Base-by-base conservation (phyloP, 2,888 invertebrate genomes). In the Phortica okadai region DNA sequence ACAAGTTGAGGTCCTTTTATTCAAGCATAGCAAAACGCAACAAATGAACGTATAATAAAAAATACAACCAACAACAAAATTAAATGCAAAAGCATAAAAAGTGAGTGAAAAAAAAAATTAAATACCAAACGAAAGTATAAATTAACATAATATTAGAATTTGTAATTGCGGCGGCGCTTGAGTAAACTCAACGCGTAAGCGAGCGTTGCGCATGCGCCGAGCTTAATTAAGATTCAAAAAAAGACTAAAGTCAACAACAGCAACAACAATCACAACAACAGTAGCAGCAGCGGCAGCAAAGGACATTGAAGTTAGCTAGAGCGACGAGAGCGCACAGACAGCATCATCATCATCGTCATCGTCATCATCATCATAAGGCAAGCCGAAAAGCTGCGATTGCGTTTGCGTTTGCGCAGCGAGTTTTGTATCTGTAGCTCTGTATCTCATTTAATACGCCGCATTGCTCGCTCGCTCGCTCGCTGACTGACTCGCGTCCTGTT, bases 81-180 rank as follows among this genome's bases (percentile, higher is more conserved):
- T 33, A 33, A 33, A 33, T 33, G 33, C 33, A 33, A 33, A 33
- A 33, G 33, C 66, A 59, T 59, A 59, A n/a, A n/a, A 59, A 59
- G 7, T 6, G 16, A 58, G n/a, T 0, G 21, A 70, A 6, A 54
- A 75, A 21, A 74, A 64, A 72, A 5, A 73, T 41, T 25, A 59
- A 70, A 75, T 77, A 76, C 78, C 81, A 79, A 78, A 79, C 77
- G 77, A 77, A 81, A 84, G 82, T 77, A 87, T 77, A 80, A 83
- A 84, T 90, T 90, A 89, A 88, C 89, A 90, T 90, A 88, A 89
- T 83, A 90, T 90, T 90, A 90, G 89, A 90, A 90, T 90, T 90
- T 90, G 88, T 90, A 90, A 90, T 90, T 90, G 90, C 85, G 88
- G 83, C 87, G 84, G 84, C 87, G 85, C 88, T 86, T 84, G 87